Conservation (phyloP, 2,888 invertebrate genomes). For the Aphrophora alni region DNA sequence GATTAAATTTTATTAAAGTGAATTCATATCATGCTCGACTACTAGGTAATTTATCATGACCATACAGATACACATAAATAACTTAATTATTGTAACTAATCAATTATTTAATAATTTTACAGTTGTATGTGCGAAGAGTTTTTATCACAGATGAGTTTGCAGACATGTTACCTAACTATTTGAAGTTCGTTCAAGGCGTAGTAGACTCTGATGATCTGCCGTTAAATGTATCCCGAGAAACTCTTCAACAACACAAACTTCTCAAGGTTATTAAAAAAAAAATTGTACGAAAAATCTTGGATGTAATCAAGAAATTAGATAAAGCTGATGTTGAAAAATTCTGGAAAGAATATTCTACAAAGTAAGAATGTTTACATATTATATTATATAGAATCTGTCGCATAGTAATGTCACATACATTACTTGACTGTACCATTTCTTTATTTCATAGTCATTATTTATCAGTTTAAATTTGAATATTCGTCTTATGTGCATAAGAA, state of each 20-base stretch:
- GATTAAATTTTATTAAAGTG: too few relatives aligned
- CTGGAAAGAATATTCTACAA: slow-evolving; percentile 99
- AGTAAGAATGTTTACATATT: slow-evolving; percentile 62
- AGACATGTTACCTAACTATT: slow-evolving; percentile 98
- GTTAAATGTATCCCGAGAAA: slow-evolving; percentile 97
- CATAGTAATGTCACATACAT: too few relatives aligned
- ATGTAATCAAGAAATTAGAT: slow-evolving; percentile 97
- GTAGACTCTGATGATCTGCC: slow-evolving; percentile 99
- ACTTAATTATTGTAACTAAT: not conserved
- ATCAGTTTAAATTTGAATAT: too few relatives aligned
- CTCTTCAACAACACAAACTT: slow-evolving; percentile 97
- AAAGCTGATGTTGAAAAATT: slow-evolving; percentile 89
- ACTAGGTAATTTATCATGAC: too few relatives aligned
- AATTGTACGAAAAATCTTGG: slow-evolving; percentile 93
- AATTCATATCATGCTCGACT: too few relatives aligned
- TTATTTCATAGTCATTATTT: too few relatives aligned
- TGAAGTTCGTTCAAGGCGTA: slow-evolving; percentile 94
- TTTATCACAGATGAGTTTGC: slow-evolving; percentile 99
- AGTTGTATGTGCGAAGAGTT: slow-evolving; percentile 94
- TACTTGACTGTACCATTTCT: too few relatives aligned
- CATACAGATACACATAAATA: too few relatives aligned
- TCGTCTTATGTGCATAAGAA: too few relatives aligned
- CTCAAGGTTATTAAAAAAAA: slow-evolving; percentile 99
- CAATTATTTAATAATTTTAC: slow-evolving; percentile 44
- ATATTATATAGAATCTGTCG: too few relatives aligned